These are phyloP conservation scores for Penaeus monodon DNA, from an alignment of 2,888 invertebrate genomes.

Conservation along the genomic window DNA sequence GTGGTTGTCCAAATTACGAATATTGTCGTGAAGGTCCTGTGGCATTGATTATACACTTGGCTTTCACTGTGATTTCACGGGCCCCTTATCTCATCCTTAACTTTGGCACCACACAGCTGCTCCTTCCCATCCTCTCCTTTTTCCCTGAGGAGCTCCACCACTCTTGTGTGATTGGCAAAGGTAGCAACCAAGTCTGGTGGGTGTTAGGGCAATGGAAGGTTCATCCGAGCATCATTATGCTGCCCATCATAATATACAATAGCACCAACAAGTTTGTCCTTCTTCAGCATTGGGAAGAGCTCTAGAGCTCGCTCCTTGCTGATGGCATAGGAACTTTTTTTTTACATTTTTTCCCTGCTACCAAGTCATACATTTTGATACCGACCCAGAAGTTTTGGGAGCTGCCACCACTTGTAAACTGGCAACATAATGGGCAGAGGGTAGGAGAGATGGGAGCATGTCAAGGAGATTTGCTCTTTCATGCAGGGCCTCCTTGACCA, in stretches of 20 bases:
- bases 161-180: slow-evolving; percentile 92
- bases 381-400: slow-evolving; percentile 99
- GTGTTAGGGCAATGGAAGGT: slow-evolving; percentile 95
- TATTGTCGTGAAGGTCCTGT: slow-evolving; percentile 77
- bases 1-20: slow-evolving; percentile 92
- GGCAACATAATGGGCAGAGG: slow-evolving; percentile 98
- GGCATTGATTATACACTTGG: slow-evolving; percentile 96
- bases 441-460: slow-evolving; percentile 95
- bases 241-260: slow-evolving; percentile 99
- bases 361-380: slow-evolving; percentile 97
- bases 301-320: slow-evolving; percentile 94
- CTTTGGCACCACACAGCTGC: slow-evolving; percentile 77
- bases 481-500: slow-evolving; percentile 98
- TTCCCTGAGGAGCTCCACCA: slow-evolving; percentile 80
- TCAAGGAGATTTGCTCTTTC: slow-evolving; percentile 94
- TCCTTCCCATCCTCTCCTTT: slow-evolving; percentile 72
- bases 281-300: slow-evolving; percentile 97
- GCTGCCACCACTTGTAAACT: slow-evolving; percentile 98
- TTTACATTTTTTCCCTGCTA: slow-evolving; percentile 94
- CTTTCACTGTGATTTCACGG: slow-evolving; percentile 87
- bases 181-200: slow-evolving; percentile 95
- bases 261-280: slow-evolving; percentile 93
- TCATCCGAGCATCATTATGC: slow-evolving; percentile 99
- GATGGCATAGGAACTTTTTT: slow-evolving; percentile 94
- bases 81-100: slow-evolving; percentile 84